Percentiles rank a stretch among this genome's conserved stretches.
Conservation (phyloP, 2,888 invertebrate genomes). For the Eustalomyia histrio region DNA sequence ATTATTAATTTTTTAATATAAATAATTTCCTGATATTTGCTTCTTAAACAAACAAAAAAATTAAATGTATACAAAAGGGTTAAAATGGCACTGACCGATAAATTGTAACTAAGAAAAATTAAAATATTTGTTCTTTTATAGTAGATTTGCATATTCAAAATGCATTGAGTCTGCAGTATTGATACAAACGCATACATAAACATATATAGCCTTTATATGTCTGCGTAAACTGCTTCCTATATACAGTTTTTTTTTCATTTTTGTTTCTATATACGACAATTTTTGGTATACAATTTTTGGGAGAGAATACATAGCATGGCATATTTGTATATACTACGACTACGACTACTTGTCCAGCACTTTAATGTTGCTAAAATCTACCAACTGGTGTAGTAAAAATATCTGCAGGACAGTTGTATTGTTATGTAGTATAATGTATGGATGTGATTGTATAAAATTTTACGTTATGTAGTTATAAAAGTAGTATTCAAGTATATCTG, state of each 20-base stretch:
- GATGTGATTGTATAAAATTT: background rate
- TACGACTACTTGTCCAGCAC: too few species aligned
- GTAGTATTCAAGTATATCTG: background rate
- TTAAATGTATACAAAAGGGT: background rate
- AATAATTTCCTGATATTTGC: too few species aligned
- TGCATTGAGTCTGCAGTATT: background rate
- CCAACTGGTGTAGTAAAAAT: background rate
- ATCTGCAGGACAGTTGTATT: background rate
- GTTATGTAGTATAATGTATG: background rate
- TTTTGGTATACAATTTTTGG: background rate
- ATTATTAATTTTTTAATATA: too few species aligned
- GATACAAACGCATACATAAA: background rate
- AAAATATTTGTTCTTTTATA: background rate
- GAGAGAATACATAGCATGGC: background rate
- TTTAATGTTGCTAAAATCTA: background rate
- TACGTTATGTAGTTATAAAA: background rate
- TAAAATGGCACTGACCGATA: slow-evolving; percentile 56
- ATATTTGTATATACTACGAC: background rate
- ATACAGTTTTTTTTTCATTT: background rate
- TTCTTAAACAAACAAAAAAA: too few species aligned
- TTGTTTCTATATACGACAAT: background rate
- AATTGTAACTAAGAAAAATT: slow-evolving; percentile 11
- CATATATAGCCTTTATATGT: background rate
- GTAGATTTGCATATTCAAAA: background rate
- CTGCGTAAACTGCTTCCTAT: background rate